phyloP scores from a whole-genome alignment of 2,113 vertebrate genomes.

The Aegotheles bennettii region DNA sequence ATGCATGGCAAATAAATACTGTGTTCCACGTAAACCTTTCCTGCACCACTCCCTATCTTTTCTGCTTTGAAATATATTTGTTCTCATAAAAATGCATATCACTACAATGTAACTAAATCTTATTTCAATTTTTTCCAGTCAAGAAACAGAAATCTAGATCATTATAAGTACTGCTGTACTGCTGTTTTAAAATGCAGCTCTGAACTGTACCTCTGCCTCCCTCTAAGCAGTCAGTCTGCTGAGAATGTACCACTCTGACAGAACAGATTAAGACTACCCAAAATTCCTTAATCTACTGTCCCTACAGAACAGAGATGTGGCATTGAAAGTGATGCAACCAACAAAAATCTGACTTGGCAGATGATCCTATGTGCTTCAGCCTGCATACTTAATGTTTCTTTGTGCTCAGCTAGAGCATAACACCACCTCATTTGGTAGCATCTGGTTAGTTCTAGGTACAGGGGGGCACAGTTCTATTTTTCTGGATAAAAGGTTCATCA shows the following conservation, averaged over 20 bases:
- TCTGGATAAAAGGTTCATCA: not conserved
- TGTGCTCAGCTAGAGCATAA: not conserved
- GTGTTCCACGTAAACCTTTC: slow-evolving; percentile 65
- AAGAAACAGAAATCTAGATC: slow-evolving; percentile 53
- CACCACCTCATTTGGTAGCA: accelerated
- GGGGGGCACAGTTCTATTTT: not conserved
- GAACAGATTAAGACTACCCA: slow-evolving; percentile 22
- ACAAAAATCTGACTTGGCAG: not conserved
- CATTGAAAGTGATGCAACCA: not conserved
- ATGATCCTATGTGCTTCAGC: not conserved
- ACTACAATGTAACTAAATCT: slow-evolving; percentile 57
- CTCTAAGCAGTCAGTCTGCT: slow-evolving; percentile 1
- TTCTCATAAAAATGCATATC: slow-evolving; percentile 66
- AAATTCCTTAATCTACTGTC: slow-evolving; percentile 44
- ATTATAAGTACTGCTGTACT: not conserved
- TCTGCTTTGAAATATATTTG: slow-evolving; percentile 58
- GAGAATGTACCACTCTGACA: slow-evolving; percentile 31
- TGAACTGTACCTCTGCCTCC: slow-evolving; percentile 17
- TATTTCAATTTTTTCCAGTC: slow-evolving; percentile 47
- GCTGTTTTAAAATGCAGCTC: slow-evolving; percentile 36
- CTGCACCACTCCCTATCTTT: slow-evolving; percentile 13
- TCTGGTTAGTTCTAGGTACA: not conserved
- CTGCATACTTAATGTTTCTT: not conserved
- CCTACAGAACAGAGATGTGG: not conserved
- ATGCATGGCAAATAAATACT: slow-evolving; percentile 79